These are phyloP conservation scores for Scolopax mira DNA, from an alignment of 2,113 vertebrate genomes.

Conservation along the genomic window DNA sequence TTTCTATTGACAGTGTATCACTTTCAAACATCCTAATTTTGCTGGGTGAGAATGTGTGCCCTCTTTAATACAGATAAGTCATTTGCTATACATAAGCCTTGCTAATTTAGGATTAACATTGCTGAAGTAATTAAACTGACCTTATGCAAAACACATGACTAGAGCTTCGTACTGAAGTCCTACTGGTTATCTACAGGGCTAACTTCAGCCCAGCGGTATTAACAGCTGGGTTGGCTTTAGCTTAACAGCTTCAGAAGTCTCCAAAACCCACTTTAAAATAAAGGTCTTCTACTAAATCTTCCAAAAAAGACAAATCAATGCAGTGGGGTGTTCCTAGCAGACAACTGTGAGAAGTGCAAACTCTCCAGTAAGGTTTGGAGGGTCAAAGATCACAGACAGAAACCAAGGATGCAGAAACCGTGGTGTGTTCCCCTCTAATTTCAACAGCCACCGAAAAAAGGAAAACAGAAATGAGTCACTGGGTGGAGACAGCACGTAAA, in stretches of 20 bases:
- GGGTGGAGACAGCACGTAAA: not conserved
- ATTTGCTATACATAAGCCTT: constrained; percentile 14
- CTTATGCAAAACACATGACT: not conserved
- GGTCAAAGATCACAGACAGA: not conserved
- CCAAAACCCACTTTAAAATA: not conserved
- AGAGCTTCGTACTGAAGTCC: not conserved
- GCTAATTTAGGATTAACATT: constrained; percentile 61
- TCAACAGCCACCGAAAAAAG: not conserved
- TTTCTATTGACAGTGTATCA: constrained; percentile 19
- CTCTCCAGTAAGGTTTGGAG: not conserved
- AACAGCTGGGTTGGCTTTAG: not conserved
- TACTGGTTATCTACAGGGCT: constrained; percentile 4
- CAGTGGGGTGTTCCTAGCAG: not conserved
- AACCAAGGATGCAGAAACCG: not conserved
- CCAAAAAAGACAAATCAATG: constrained; percentile 19
- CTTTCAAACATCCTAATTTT: constrained; percentile 32
- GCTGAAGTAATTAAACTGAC: constrained; percentile 59
- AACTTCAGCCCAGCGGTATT: not conserved
- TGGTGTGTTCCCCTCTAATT: not conserved
- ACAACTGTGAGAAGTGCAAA: not conserved
- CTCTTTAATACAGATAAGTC: constrained; percentile 21
- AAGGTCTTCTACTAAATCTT: not conserved
- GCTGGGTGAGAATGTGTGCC: not conserved
- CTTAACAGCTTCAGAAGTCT: constrained; percentile 2
- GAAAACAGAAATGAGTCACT: not conserved